Percentiles rank a stretch among this genome's conserved stretches.
phyloP scores from a whole-genome alignment of 2,797 vertebrate species.

The Denticeps clupeoides region DNA sequence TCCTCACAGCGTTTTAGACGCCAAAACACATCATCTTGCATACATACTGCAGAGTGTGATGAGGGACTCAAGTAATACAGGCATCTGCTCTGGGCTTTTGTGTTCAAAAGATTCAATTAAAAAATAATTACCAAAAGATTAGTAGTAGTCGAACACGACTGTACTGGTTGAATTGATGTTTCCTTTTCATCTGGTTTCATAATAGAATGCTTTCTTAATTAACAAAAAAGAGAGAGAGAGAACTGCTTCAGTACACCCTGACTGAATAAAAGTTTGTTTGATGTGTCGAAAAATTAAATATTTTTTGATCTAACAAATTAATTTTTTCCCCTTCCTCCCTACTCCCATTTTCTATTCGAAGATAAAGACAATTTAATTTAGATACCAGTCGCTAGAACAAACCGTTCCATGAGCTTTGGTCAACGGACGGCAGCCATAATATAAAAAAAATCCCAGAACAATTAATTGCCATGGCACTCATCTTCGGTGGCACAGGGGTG shows the following conservation, averaged over 20 bases:
- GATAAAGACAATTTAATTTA: slow-evolving; percentile 78
- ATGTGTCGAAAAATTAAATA: slow-evolving; percentile 69
- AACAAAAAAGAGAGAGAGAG: slow-evolving; percentile 44
- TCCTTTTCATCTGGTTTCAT: slow-evolving; percentile 75
- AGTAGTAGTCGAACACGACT: slow-evolving; percentile 70
- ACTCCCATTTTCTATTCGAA: slow-evolving; percentile 43
- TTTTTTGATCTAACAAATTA: slow-evolving; percentile 76
- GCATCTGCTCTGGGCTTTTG: slow-evolving; percentile 73
- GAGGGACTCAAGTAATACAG: slow-evolving; percentile 56
- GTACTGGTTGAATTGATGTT: slow-evolving; percentile 74
- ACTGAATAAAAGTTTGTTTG: slow-evolving; percentile 72
- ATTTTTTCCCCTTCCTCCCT: slow-evolving; percentile 39
- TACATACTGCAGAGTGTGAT: slow-evolving; percentile 43
- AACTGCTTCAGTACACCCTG: slow-evolving; percentile 55
- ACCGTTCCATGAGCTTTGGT: slow-evolving; percentile 41
- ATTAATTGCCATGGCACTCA: slow-evolving; percentile 39
- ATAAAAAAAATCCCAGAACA: slow-evolving; percentile 41
- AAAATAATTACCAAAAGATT: slow-evolving; percentile 82
- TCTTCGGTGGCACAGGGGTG: slow-evolving; percentile 22
- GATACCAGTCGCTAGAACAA: slow-evolving; percentile 60
- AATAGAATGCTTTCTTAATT: slow-evolving; percentile 75
- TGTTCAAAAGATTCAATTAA: slow-evolving; percentile 84
- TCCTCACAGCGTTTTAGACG: slow-evolving; percentile 21
- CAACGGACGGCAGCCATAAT: slow-evolving; percentile 39
- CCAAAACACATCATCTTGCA: slow-evolving; percentile 49